phyloP scores from a whole-genome alignment of 2,113 vertebrate genomes.

The Hirundichthys speculiger region DNA sequence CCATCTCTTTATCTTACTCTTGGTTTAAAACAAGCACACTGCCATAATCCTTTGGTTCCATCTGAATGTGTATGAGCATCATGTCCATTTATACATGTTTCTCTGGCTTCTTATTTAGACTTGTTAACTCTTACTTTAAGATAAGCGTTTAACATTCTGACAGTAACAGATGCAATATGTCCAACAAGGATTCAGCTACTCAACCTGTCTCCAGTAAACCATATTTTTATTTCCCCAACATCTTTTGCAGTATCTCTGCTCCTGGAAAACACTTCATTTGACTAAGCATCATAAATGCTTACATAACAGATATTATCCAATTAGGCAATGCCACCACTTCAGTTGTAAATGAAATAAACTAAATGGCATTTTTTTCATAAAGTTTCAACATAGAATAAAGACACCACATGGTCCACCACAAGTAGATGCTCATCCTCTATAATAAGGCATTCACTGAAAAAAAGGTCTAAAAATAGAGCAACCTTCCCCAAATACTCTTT shows the following conservation, averaged over 20 bases:
- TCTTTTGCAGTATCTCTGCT: background rate
- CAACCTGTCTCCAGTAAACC: background rate
- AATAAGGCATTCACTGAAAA: background rate
- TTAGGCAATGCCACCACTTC: background rate
- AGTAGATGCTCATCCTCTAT: conserved; percentile 9
- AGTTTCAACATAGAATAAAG: background rate
- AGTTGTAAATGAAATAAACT: conserved; percentile 11
- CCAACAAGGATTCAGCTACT: conserved; percentile 6
- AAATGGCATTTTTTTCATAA: background rate
- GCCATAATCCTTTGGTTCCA: background rate
- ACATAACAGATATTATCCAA: conserved; percentile 10
- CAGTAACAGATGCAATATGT: conserved; percentile 19
- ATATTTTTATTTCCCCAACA: background rate
- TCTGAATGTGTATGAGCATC: background rate
- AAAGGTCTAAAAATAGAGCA: background rate
- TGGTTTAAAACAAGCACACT: background rate
- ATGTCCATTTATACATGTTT: background rate
- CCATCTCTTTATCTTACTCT: background rate
- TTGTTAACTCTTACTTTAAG: background rate
- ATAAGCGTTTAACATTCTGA: conserved; percentile 5
- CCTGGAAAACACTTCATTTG: conserved; percentile 2
- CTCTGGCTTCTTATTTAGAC: background rate
- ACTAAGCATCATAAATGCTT: conserved; percentile 8
- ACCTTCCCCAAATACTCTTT: conserved; percentile 6
- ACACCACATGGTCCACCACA: background rate